Percentiles rank a stretch among this genome's conserved stretches.
Evolutionary conservation across 2,113 vertebrate species (phyloP).

Genomic region (Pteropus alecto): DNA sequence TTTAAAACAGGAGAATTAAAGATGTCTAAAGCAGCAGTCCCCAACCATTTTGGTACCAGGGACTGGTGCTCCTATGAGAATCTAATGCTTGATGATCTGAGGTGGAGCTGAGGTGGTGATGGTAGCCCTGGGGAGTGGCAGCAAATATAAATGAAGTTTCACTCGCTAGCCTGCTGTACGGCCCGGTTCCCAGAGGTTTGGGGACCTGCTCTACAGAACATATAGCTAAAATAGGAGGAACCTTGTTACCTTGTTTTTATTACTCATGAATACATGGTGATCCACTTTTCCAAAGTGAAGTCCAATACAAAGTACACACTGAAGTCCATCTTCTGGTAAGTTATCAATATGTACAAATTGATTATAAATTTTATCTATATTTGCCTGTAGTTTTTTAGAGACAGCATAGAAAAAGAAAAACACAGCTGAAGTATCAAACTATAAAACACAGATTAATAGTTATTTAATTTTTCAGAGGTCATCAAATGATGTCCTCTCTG

Average conservation of each 20-base stretch:
- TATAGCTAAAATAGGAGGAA: not conserved
- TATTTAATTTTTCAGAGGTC: not conserved
- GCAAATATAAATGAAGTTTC: too few relatives aligned
- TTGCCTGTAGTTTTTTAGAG: conserved; percentile 54
- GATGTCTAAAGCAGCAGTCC: not conserved
- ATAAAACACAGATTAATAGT: not conserved
- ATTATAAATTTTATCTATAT: conserved; percentile 62
- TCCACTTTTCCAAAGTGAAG: conserved; percentile 85
- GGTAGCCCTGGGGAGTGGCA: too few relatives aligned
- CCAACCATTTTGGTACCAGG: too few relatives aligned
- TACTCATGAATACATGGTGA: conserved; percentile 81
- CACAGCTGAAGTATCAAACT: not conserved
- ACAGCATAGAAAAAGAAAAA: accelerated
- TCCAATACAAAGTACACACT: conserved; percentile 82
- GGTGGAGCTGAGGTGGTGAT: too few relatives aligned
- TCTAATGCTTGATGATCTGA: too few relatives aligned
- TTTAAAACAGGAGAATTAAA: not conserved
- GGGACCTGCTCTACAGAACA: not conserved
- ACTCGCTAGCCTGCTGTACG: too few relatives aligned
- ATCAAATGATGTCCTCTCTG: not conserved
- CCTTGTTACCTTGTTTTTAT: conserved; percentile 82
- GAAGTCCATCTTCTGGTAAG: conserved; percentile 81
- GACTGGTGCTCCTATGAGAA: too few relatives aligned
- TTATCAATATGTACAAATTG: conserved; percentile 83
- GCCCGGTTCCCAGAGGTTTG: too few relatives aligned